Percentiles rank a stretch among this genome's conserved stretches.
Evolutionary conservation across 2,888 invertebrate species (phyloP).

Genomic region (Coenonympha arcania): DNA sequence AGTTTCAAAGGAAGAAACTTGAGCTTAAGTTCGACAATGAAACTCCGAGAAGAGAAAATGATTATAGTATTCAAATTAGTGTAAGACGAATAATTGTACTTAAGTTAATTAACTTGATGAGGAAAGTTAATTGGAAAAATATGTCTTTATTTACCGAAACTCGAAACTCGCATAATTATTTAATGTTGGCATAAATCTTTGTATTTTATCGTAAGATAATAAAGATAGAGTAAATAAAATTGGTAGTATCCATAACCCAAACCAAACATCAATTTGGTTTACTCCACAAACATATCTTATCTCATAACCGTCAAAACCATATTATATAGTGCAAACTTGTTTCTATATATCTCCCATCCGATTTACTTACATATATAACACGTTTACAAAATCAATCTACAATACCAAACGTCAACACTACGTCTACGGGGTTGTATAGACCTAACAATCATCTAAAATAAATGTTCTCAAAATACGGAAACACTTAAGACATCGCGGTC

Average conservation of each 20-base stretch:
- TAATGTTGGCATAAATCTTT: too few relatives aligned
- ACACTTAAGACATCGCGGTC: constrained; percentile 15
- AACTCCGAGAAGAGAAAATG: not conserved
- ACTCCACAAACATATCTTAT: too few relatives aligned
- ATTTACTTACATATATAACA: constrained; percentile 12
- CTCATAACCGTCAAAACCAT: too few relatives aligned
- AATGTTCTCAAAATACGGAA: constrained; percentile 36
- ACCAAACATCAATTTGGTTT: too few relatives aligned
- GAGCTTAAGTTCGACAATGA: not conserved
- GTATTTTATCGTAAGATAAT: too few relatives aligned
- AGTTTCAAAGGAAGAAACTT: not conserved
- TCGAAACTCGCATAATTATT: too few relatives aligned
- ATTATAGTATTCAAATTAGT: constrained; percentile 1
- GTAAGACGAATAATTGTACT: not conserved
- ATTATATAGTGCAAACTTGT: too few relatives aligned
- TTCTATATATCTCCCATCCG: not conserved
- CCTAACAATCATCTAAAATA: constrained; percentile 41
- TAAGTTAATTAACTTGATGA: too few relatives aligned
- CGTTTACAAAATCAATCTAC: constrained; percentile 15
- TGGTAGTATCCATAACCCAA: too few relatives aligned
- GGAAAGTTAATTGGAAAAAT: too few relatives aligned
- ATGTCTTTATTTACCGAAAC: too few relatives aligned
- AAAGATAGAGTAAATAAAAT: too few relatives aligned
- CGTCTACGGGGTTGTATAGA: constrained; percentile 32
- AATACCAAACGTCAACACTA: constrained; percentile 16